Base-by-base conservation (phyloP, 2,797 vertebrate genomes). In the Thunnus albacares region DNA sequence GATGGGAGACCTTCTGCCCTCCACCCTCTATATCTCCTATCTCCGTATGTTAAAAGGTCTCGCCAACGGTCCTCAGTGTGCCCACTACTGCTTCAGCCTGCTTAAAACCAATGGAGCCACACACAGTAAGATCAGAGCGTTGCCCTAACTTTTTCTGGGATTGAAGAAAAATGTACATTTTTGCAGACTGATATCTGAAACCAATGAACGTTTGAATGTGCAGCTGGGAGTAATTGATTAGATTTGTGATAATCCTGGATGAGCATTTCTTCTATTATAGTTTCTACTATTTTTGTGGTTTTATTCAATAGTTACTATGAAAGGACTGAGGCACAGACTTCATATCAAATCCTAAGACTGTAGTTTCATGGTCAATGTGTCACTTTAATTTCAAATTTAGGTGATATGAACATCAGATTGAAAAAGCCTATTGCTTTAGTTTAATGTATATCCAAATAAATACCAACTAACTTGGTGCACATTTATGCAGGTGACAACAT, bases 41-140 rank as follows among this genome's bases (percentile, higher is more conserved):
- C 94, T 99, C 75, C 97, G 96, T 79, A 99, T 99, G 98, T 94
- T 99, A 10, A 97, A 94, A 84, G 98, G 98, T 49, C 95, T 99
- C 62, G 97, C 98, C 75, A 98, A 92, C 35, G 98, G 98, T 2
- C 97, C 97, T 8, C 98, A 98, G 83, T 98, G 97, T 89, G 97
- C 98, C 75, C 98, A 99, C 92, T 99, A 99, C 94, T 98, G 98
- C 93, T 99, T 99, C 87, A 99, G 97, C 83, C 95, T 99, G 66
- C 96, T 99, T 12, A 99, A 99, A 92, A 97, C 97, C 89, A 99
- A 99, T 12, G 97, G 98, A 80, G 96, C 97, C 38, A 96, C 97
- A 75, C 97, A 99, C 51, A 97, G 98, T 99, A 96, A 97, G 95
- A 88, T 13, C 59, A 15, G 2, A 70, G 35, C 45, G 0, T 51